Evolutionary conservation across 2,888 invertebrate species (phyloP).

Genomic region (Hypercompe scribonia): DNA sequence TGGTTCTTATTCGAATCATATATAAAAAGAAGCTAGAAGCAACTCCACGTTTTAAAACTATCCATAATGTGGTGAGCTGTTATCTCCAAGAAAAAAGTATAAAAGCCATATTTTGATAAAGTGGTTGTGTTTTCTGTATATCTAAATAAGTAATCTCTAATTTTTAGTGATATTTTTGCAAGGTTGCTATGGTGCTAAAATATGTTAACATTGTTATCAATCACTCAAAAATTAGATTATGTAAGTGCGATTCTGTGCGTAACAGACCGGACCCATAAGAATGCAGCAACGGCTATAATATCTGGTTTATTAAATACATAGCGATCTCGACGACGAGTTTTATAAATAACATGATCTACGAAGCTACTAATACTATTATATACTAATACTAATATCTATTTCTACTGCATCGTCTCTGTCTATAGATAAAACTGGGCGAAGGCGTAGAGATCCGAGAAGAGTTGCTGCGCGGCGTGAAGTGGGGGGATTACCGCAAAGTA

Average conservation of each 20-base stretch:
- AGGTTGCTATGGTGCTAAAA: not conserved
- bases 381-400: not conserved
- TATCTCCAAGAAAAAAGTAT: not conserved
- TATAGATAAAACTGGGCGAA: conserved; percentile 90
- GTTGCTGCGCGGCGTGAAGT: conserved; percentile 90
- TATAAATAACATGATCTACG: not conserved
- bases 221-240: not conserved
- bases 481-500: conserved; percentile 91
- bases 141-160: not conserved
- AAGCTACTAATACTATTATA: too few species aligned
- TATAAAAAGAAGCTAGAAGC: not conserved
- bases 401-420: conserved; percentile 8
- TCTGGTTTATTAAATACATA: too few species aligned
- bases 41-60: not conserved
- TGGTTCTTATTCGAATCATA: not conserved
- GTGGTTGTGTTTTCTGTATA: not conserved
- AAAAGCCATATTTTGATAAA: not conserved
- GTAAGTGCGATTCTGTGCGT: not conserved
- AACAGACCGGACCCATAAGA: not conserved
- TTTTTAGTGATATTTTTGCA: not conserved
- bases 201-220: not conserved
- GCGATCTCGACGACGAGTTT: not conserved
- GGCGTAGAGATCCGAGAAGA: conserved; percentile 91
- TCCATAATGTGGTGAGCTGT: not conserved
- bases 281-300: too few species aligned